These are phyloP conservation scores for Synanthedon andrenaeformis DNA, from an alignment of 2,888 invertebrate species.

Conservation along the genomic window DNA sequence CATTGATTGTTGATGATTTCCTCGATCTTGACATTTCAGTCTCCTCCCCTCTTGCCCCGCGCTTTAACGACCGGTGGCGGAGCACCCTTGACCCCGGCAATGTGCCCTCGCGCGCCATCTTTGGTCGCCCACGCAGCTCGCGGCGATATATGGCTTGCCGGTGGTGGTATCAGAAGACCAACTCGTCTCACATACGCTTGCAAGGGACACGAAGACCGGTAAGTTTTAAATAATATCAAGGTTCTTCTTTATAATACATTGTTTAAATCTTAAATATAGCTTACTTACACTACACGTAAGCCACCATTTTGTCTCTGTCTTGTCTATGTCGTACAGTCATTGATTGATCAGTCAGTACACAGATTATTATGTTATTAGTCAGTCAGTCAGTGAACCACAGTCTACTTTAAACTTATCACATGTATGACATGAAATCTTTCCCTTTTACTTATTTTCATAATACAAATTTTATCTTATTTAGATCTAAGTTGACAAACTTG, in stretches of 20 bases:
- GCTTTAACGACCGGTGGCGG: conserved; percentile 54
- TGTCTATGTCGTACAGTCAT: neutral
- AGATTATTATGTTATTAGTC: too few relatives aligned
- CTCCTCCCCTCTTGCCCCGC: conserved; percentile 51
- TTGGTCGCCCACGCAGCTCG: conserved; percentile 91
- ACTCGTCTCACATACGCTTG: conserved; percentile 56
- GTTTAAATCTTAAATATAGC: neutral
- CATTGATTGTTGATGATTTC: too few relatives aligned
- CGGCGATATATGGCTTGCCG: conserved; percentile 91
- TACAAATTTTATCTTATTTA: too few relatives aligned
- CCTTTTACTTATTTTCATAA: too few relatives aligned
- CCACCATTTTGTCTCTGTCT: neutral
- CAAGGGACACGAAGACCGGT: conserved; percentile 49
- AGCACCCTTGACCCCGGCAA: conserved; percentile 55
- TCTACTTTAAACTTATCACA: too few relatives aligned
- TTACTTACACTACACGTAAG: neutral
- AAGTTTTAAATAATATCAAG: conserved; percentile 7
- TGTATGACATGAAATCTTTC: too few relatives aligned
- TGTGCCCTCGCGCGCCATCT: conserved; percentile 80
- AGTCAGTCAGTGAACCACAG: too few relatives aligned
- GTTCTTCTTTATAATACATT: neutral
- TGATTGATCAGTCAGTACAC: too few relatives aligned
- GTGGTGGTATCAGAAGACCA: conserved; percentile 38
- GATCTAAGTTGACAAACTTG: too few relatives aligned
- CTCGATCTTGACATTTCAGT: conserved; percentile 9